Conservation (phyloP, 1,140 invertebrate species). For the Drosophila busckii region DNA sequence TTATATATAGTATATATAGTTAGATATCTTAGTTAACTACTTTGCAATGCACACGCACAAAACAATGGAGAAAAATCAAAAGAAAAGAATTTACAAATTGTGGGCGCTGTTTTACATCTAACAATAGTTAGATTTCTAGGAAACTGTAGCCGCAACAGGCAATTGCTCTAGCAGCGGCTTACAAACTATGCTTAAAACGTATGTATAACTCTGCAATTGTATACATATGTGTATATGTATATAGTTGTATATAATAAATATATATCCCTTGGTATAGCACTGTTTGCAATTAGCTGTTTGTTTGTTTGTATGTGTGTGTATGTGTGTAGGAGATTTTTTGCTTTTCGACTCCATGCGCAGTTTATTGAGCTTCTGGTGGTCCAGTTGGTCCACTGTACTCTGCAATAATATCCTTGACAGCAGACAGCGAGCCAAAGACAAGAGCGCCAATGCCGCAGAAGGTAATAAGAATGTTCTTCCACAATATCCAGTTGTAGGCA, state of each 20-base stretch:
- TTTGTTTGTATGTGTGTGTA: background rate
- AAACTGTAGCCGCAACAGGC: constrained; percentile 14
- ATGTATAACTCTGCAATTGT: constrained; percentile 28
- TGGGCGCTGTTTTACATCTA: constrained; percentile 64
- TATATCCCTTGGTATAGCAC: constrained; percentile 58
- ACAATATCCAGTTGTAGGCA: constrained; percentile 84
- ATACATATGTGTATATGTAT: constrained; percentile 28
- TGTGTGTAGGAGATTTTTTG: constrained; percentile 23
- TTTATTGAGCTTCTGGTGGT: constrained; percentile 26
- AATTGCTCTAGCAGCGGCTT: constrained; percentile 24
- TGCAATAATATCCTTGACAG: constrained; percentile 84
- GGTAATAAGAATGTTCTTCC: constrained; percentile 88
- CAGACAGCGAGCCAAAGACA: constrained; percentile 88
- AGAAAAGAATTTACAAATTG: constrained; percentile 53
- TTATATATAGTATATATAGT: constrained; percentile 10
- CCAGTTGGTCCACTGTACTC: constrained; percentile 56
- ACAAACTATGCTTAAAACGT: constrained; percentile 33
- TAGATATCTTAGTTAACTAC: constrained; percentile 13
- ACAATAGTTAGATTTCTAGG: constrained; percentile 68
- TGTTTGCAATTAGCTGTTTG: constrained; percentile 7
- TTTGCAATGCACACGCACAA: constrained; percentile 15
- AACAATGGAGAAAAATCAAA: constrained; percentile 23
- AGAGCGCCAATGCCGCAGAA: constrained; percentile 87
- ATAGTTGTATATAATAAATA: constrained; percentile 59
- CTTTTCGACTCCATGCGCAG: background rate